Evolutionary conservation across 2,113 vertebrate species (phyloP).

Genomic region (Aspiorhynchus laticeps): DNA sequence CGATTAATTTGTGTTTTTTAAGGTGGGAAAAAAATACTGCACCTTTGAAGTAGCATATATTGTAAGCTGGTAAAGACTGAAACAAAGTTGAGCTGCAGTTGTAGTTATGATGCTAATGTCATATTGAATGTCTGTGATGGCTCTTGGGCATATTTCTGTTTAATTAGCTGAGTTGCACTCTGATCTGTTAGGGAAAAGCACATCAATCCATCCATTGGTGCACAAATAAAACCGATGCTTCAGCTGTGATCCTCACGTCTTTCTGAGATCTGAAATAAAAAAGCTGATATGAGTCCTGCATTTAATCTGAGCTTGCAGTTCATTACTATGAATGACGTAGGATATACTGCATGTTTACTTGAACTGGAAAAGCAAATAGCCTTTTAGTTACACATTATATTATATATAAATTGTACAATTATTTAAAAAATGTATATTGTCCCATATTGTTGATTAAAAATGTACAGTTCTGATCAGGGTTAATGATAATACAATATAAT

Average conservation of each 20-base stretch:
- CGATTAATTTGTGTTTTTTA: background rate
- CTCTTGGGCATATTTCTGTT: slow-evolving; percentile 23
- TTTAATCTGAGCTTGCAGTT: background rate
- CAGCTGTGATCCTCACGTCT: background rate
- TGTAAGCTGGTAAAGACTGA: background rate
- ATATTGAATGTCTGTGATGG: background rate
- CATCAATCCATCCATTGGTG: background rate
- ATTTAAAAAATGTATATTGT: background rate
- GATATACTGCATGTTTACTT: background rate
- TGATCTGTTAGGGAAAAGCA: background rate
- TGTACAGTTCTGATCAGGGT: background rate
- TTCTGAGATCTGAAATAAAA: background rate
- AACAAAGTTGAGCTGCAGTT: background rate
- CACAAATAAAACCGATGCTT: background rate
- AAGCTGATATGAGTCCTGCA: background rate
- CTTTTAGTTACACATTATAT: background rate
- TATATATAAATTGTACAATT: background rate
- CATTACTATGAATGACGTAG: background rate
- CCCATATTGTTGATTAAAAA: background rate
- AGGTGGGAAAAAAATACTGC: background rate
- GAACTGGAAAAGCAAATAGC: background rate
- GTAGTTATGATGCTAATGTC: background rate
- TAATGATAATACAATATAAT: too few relatives aligned
- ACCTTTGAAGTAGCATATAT: background rate
- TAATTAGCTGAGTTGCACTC: background rate